These are phyloP conservation scores for Thecocarcelia acutangulata DNA, from an alignment of 2,888 invertebrate genomes.

Conservation along the genomic window DNA sequence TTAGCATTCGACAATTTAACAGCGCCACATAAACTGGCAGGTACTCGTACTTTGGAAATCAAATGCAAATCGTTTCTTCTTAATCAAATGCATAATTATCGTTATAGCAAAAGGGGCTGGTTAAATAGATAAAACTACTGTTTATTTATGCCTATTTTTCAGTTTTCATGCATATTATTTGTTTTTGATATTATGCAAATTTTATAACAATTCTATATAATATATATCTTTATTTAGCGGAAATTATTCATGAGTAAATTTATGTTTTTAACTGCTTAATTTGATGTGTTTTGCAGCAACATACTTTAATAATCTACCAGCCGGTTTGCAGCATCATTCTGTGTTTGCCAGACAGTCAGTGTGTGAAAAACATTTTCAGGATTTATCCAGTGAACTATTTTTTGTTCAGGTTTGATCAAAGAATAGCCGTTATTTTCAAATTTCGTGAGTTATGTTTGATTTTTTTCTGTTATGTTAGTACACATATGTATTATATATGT, in stretches of 20 bases:
- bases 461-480: too few relatives aligned
- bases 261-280: conserved; percentile 6
- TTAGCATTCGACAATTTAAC: conserved; percentile 31
- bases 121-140: conserved; percentile 11
- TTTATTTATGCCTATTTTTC: conserved; percentile 6
- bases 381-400: too few relatives aligned
- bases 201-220: conserved; percentile 22
- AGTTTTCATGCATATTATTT: conserved; percentile 10
- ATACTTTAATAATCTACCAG: too few relatives aligned
- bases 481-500: too few relatives aligned
- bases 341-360: neutral
- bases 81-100: conserved; percentile 33
- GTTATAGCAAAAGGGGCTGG: conserved; percentile 28
- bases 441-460: too few relatives aligned
- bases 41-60: neutral
- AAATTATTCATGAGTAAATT: conserved; percentile 20
- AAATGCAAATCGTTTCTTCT: conserved; percentile 24
- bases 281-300: neutral
- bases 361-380: too few relatives aligned
- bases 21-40: conserved; percentile 22
- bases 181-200: conserved; percentile 38
- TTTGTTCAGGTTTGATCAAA: too few relatives aligned
- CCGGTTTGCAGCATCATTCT: neutral
- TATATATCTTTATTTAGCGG: conserved; percentile 28
- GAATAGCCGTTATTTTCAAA: too few relatives aligned